phyloP scores from a whole-genome alignment of 2,113 vertebrate genomes.

The Amblyornis subalaris region DNA sequence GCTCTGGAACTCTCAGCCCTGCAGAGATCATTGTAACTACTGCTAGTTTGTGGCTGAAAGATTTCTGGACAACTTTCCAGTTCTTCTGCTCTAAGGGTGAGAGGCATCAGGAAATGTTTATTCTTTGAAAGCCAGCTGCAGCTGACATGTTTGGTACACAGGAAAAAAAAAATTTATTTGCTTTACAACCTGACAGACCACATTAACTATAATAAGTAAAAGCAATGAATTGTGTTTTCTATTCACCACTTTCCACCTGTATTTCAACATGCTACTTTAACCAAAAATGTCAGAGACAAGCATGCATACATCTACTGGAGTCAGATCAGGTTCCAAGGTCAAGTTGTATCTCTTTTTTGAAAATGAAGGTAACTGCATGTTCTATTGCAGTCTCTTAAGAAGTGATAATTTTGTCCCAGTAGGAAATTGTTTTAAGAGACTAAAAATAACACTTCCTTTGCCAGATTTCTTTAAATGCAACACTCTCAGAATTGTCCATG shows the following conservation, averaged over 20 bases:
- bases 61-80: not conserved
- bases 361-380: not conserved
- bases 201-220: not conserved
- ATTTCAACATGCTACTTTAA: not conserved
- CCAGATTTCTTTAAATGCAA: not conserved
- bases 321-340: not conserved
- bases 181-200: not conserved
- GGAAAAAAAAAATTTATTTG: not conserved
- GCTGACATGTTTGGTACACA: not conserved
- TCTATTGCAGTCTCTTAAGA: not conserved
- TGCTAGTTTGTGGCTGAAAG: not conserved
- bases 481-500: not conserved
- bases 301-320: not conserved
- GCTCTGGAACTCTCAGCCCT: not conserved
- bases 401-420: too few species aligned
- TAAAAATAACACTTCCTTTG: not conserved
- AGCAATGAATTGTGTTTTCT: not conserved
- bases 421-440: not conserved
- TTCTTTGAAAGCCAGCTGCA: not conserved
- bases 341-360: not conserved
- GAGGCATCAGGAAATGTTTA: not conserved
- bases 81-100: not conserved
- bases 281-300: not conserved
- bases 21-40: not conserved
- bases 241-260: not conserved